phyloP scores from a whole-genome alignment of 2,113 vertebrate species.

The Tetrao urogallus region DNA sequence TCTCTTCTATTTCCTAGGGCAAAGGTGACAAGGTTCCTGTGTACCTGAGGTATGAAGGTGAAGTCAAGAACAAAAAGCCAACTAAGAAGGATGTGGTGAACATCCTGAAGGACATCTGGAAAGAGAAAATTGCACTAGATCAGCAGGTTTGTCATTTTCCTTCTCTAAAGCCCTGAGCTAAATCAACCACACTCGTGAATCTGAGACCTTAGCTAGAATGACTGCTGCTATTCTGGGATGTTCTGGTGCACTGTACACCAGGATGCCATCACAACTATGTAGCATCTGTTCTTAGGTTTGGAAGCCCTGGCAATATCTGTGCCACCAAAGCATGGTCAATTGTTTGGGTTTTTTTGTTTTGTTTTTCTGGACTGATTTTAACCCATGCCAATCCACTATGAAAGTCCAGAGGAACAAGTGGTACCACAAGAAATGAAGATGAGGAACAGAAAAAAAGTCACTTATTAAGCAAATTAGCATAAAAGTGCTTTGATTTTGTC shows the following conservation, averaged over 20 bases:
- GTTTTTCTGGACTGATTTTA: neutral
- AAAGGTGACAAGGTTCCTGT: constrained; percentile 62
- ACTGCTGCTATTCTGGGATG: neutral
- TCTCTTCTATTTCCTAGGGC: constrained; percentile 48
- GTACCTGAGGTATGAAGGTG: constrained; percentile 77
- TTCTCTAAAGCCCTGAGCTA: neutral
- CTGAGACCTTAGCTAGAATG: neutral
- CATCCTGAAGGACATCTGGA: constrained; percentile 79
- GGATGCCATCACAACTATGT: neutral
- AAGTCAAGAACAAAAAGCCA: constrained; percentile 77
- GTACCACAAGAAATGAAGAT: neutral
- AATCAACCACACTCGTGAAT: neutral
- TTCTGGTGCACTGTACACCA: neutral
- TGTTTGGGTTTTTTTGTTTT: neutral
- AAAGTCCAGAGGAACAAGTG: neutral
- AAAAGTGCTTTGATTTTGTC: neutral
- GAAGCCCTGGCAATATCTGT: neutral
- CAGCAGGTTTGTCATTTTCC: constrained; percentile 72
- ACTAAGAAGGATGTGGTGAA: constrained; percentile 72
- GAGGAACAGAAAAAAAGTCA: neutral
- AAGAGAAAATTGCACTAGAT: constrained; percentile 69
- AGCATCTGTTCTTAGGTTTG: neutral
- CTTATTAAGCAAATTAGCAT: neutral
- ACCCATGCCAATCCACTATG: fast-evolving
- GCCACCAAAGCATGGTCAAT: neutral